Base-by-base conservation (phyloP, 2,888 invertebrate genomes). In the Amorpha juglandis region DNA sequence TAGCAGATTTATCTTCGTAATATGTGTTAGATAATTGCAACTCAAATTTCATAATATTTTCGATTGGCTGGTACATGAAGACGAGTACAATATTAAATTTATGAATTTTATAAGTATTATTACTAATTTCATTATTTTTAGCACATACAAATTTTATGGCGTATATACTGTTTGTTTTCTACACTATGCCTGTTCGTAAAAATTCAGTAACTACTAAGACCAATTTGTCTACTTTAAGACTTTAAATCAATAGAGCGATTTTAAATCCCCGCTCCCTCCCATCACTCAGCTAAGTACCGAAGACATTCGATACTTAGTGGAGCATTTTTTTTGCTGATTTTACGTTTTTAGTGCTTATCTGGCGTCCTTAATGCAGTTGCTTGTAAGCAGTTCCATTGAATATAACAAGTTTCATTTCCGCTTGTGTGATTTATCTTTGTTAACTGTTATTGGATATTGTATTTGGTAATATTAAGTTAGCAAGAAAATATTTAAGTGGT, bases 291-390 rank as follows among this genome's bases (percentile, higher is more conserved):
- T 19, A 2, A 53, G 1, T 14, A 11, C 19, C 19, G 6, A 58
- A 58, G 58, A 42, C 42, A 58, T 58, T 58, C 19, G 58, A 58
- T 58, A 58, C 19, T 19, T 7, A 11, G 42, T 19, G 65, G 67
- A 63, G 64, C 68, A 47, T 63, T 66, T 70, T 66, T 70, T 70
- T 68, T 69, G 69, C 69, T 70, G 68, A 69, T 62, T 52, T 63
- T 58, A 64, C 50, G 38, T 50, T 51, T 63, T 63, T 38, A 52
- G 62, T 12, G 58, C 58, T 58, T 58, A 58, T 58, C 58, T 58
- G 12, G 42, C 47, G 51, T 50, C 50, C 58, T 58, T 52, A 58
- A 16, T 55, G 16, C 38, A 11, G n/a, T 33, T 52, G 16, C 19
- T 58, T 50, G 38, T 27, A 65, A 47, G 63, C 55, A 69, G 47